Evolutionary conservation across 2,113 vertebrate species (phyloP).

Genomic region (Pelmatolapia mariae): DNA sequence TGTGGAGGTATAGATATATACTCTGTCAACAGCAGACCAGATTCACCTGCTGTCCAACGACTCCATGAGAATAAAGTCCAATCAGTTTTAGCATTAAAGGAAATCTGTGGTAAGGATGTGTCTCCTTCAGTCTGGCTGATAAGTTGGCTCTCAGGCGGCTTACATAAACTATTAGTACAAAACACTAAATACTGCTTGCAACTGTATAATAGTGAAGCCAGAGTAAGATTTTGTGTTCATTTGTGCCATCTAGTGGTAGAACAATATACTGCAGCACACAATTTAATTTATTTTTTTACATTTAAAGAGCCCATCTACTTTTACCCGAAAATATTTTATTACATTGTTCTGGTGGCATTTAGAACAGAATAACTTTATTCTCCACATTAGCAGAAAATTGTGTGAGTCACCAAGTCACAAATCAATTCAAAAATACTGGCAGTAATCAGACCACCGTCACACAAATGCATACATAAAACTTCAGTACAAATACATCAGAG

Average conservation of each 20-base stretch:
- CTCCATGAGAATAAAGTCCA: not conserved
- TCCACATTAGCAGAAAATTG: not conserved
- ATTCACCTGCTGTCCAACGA: not conserved
- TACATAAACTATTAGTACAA: not conserved
- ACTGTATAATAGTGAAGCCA: not conserved
- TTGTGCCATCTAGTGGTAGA: conserved; percentile 18
- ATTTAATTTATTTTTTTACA: not conserved
- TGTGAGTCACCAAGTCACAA: not conserved
- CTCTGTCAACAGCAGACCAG: not conserved
- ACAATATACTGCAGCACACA: not conserved
- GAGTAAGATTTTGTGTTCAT: not conserved
- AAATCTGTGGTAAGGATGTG: not conserved
- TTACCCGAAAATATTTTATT: not conserved
- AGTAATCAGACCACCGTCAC: not conserved
- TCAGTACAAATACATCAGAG: not conserved
- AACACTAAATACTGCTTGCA: not conserved
- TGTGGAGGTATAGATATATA: not conserved
- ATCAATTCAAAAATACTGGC: not conserved
- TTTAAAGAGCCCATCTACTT: not conserved
- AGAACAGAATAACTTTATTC: not conserved
- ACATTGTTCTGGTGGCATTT: not conserved
- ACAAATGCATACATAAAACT: not conserved
- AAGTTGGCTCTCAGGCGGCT: not conserved
- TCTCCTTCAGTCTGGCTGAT: not conserved
- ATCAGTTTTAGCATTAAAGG: not conserved